A percentile compares a stretch with the other conserved stretches of the same genome.
These are phyloP conservation scores for Protonibea diacanthus DNA, from an alignment of 2,797 vertebrate species.

Conservation along the genomic window DNA sequence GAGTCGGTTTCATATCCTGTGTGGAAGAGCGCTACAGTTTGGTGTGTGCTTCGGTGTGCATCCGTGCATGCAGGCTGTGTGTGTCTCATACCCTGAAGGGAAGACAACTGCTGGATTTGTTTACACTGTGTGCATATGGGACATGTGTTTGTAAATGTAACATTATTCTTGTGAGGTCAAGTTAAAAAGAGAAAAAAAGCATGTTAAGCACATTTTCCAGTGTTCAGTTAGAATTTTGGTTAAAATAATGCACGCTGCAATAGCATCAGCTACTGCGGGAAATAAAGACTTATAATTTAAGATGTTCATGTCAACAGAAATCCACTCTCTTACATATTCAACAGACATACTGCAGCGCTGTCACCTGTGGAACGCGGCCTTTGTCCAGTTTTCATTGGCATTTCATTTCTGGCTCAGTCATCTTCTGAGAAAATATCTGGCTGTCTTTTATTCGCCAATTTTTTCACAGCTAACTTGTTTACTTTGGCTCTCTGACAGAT, in stretches of 20 bases:
- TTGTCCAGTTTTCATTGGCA: background rate
- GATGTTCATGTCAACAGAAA: background rate
- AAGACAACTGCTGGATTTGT: slow-evolving; percentile 9
- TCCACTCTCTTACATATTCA: background rate
- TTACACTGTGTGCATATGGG: background rate
- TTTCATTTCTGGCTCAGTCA: background rate
- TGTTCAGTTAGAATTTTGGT: background rate
- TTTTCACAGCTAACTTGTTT: background rate
- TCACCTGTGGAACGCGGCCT: background rate
- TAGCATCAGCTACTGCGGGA: background rate
- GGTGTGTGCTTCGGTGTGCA: slow-evolving; percentile 11
- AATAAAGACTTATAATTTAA: background rate
- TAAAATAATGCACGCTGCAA: background rate
- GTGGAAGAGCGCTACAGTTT: background rate
- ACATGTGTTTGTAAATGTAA: background rate
- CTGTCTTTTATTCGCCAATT: background rate
- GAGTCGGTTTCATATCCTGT: slow-evolving; percentile 55
- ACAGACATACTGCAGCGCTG: too few species aligned
- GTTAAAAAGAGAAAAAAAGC: background rate
- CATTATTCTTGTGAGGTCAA: background rate
- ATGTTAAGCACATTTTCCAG: background rate
- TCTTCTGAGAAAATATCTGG: background rate
- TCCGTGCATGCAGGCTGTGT: slow-evolving; percentile 13
- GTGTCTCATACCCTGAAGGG: slow-evolving; percentile 32
- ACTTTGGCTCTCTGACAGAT: background rate